Evolutionary conservation across 2,797 vertebrate species (phyloP), one percentile per base, ranked within the genome.

Genomic region (Microtus agrestis): DNA sequence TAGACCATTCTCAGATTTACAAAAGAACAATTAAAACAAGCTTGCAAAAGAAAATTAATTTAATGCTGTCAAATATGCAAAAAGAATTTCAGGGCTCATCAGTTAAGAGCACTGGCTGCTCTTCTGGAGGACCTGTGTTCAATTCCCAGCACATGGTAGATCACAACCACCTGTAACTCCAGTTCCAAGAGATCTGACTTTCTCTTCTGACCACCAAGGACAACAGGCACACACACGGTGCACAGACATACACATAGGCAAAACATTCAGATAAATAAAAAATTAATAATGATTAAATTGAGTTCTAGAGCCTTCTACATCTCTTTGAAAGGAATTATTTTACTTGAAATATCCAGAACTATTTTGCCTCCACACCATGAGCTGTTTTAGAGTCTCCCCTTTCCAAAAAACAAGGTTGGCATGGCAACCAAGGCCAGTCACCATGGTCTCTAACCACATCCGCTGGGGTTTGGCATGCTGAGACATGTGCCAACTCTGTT

Each of bases 351-450:
- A 95, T 92, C 51, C 88, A 59, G 77, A 96, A 95, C 78, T 77
- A 86, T 84, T 95, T 96, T 96, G 91, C 81, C 85, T 87, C 97
- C 59, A 88, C 65, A 85, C 81, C 76, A 88, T 46, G 69, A 85
- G 90, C 79, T 91, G 90, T 90, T 98, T 97, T 43, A 91, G 86
- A 97, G 95, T 31, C 87, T 92, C 73, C 94, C 80, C 92, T 92
- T 96, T 96, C 95, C 96, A 95, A 96, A 97, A 89, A 97, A 69
- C 95, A 97, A 95, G 92, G 90, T 6, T 92, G 87, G 94, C 95
- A 97, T 95, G 91, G 91, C 97, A 96, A 98, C 97, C 11, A 86
- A 87, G 85, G 95, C n/a, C 91, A 97, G 97, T 97, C 94, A 96
- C 91, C 73, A 88, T 93, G 91, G 79, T 95, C 97, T 94, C 29